Evolutionary conservation across 2,797 vertebrate species (phyloP), one percentile per base, ranked within the genome.

Genomic region (Ciconia nigra): DNA sequence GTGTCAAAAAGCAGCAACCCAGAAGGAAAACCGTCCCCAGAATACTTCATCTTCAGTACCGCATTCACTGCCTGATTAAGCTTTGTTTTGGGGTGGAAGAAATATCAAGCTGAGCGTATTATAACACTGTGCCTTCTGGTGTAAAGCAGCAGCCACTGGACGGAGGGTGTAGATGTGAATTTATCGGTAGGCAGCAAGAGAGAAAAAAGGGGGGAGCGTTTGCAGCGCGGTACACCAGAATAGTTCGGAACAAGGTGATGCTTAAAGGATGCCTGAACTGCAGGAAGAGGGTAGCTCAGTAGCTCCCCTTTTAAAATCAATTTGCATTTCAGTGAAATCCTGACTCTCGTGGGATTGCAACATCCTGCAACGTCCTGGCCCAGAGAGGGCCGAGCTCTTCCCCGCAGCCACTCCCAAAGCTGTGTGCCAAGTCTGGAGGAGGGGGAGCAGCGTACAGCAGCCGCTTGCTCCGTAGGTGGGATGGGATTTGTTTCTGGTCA

Each of bases 1-100:
- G 21, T 74, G 87, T 83, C 83, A 79, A 55, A 90, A 90, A 86
- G 61, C 93, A 90, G 80, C 92, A 86, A 28, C 46, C 57, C 88
- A 69, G 85, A 76, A 94, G 69, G 90, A 79, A 88, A 93, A 54
- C n/a, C 57, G 5, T 59, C 33, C 65, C 54, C 35, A 22, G 90
- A 67, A 78, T 78, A 18, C 20, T 88, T 67, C 52, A 14, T 58
- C 39, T 42, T 24, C 82, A 4, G 29, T 46, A 0, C 62, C 4
- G 19, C 72, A 91, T 37, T 83, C 61, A 1, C 76, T 81, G 90
- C 89, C 85, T 67, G 83, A 61, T 90, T 71, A 42, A 83, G 79
- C 82, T 93, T 96, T 88, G 71, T 11, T 91, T 71, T 33, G 88
- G 90, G 54, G 61, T 69, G 88, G 65, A 11, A 44, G 69, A 19